phyloP scores from a whole-genome alignment of 2,113 vertebrate genomes.

The Nesogale talazaci region DNA sequence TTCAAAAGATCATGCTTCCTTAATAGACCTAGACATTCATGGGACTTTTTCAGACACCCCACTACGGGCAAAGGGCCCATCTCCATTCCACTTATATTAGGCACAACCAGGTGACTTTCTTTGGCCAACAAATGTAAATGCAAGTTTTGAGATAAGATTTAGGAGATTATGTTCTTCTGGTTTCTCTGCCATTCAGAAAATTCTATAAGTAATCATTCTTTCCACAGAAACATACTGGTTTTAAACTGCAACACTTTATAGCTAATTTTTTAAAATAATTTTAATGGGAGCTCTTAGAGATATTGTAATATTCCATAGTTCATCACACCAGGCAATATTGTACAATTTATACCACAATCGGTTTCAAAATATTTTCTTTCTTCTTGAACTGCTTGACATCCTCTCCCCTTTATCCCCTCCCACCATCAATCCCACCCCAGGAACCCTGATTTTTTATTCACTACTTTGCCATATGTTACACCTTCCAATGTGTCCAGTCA shows the following conservation, averaged over 20 bases:
- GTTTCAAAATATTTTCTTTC: no score
- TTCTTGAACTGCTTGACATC: no score
- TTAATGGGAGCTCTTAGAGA: no score
- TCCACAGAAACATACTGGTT: neutral
- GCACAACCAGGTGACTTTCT: neutral
- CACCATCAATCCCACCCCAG: no score
- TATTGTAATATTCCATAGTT: no score
- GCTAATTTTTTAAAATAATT: neutral
- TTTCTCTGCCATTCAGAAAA: slow-evolving; percentile 10
- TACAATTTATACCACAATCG: neutral
- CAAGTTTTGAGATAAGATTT: neutral
- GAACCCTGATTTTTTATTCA: no score
- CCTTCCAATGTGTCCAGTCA: no score
- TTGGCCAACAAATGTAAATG: neutral
- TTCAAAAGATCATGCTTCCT: neutral
- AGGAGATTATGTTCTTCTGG: neutral
- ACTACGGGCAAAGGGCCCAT: neutral
- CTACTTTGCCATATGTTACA: no score
- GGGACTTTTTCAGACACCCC: no score
- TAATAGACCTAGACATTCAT: no score
- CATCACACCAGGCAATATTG: no score
- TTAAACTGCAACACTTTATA: neutral
- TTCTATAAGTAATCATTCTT: neutral
- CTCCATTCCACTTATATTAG: neutral
- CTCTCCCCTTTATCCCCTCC: no score